Percentiles rank a stretch among this genome's conserved stretches.
Conservation (phyloP, 2,113 vertebrate genomes). For the Struthidea cinerea region DNA sequence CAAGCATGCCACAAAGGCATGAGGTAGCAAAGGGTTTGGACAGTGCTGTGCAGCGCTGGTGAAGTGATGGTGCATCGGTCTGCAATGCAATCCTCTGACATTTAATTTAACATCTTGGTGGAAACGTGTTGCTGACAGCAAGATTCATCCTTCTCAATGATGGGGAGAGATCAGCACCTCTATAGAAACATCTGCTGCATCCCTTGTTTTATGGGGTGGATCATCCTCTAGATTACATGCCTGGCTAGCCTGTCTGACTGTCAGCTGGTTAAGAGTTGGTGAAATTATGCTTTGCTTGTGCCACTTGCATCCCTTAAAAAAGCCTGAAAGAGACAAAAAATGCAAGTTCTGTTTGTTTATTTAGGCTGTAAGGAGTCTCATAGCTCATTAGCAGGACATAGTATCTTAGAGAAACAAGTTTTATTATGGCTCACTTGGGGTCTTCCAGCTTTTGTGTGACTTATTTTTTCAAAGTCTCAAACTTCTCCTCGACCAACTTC, state of each 20-base stretch:
- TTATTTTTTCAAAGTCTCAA: background rate
- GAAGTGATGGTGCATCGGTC: background rate
- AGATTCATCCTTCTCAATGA: background rate
- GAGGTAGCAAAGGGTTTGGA: background rate
- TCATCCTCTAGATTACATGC: background rate
- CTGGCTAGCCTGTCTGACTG: background rate
- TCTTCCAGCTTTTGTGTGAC: background rate
- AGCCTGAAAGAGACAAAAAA: background rate
- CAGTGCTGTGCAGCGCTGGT: background rate
- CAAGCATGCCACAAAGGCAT: accelerated
- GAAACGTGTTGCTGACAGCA: background rate
- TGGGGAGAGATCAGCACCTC: background rate
- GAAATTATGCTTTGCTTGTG: background rate
- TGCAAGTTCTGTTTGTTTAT: background rate
- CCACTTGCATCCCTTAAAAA: background rate
- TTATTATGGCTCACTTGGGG: background rate
- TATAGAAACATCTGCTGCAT: background rate
- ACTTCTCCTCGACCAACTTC: background rate
- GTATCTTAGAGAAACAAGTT: background rate
- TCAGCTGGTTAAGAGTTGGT: background rate
- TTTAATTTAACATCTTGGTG: background rate
- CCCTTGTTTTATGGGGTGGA: background rate
- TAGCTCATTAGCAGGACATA: background rate
- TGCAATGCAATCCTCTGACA: background rate
- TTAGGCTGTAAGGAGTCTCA: background rate